phyloP scores from a whole-genome alignment of 2,113 vertebrate species.

The Equus przewalskii region DNA sequence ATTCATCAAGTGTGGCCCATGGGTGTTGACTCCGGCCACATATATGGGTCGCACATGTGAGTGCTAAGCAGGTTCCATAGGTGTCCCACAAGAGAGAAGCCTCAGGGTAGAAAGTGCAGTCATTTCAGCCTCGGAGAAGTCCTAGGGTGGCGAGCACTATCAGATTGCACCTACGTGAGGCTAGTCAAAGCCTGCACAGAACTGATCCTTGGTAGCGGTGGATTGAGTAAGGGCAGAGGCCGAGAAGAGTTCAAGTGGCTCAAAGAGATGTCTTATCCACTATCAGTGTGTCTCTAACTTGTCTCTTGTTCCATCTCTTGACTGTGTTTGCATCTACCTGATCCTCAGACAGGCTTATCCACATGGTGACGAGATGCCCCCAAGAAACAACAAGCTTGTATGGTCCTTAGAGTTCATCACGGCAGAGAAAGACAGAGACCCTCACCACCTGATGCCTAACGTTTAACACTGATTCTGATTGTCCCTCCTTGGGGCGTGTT shows the following conservation, averaged over 20 bases:
- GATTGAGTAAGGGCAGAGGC: neutral
- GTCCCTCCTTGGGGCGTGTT: neutral
- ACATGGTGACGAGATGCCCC: neutral
- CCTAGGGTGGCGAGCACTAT: neutral
- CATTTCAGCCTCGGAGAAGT: neutral
- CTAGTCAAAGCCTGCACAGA: neutral
- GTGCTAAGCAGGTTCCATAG: neutral
- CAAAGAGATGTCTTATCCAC: neutral
- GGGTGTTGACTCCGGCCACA: neutral
- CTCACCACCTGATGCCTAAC: neutral
- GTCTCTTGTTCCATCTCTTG: neutral
- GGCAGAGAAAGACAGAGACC: neutral
- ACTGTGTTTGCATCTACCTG: neutral
- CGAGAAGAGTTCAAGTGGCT: neutral
- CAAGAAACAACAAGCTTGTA: neutral
- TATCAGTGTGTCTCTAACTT: neutral
- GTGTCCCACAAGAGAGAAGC: neutral
- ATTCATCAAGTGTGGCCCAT: neutral
- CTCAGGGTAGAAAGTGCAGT: neutral
- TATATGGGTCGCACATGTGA: neutral
- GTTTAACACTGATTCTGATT: neutral
- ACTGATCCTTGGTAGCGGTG: neutral
- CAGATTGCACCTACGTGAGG: neutral
- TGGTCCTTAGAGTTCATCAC: conserved; percentile 7
- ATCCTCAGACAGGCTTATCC: neutral